phyloP scores from a whole-genome alignment of 2,888 invertebrate species.

The Diplazon laetatorius region DNA sequence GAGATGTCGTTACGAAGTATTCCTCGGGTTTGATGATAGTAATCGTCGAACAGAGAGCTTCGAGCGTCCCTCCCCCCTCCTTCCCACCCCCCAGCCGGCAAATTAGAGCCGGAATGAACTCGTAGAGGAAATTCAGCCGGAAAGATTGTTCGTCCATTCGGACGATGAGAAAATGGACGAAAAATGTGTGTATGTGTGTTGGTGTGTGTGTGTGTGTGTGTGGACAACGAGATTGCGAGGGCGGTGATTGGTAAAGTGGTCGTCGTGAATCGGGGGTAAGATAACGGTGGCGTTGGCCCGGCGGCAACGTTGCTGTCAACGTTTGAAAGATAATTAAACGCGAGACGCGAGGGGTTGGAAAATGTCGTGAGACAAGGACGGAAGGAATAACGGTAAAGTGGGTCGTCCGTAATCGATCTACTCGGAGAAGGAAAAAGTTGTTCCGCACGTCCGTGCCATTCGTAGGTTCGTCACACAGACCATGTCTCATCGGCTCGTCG shows the following conservation, averaged over 20 bases:
- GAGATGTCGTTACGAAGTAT: too few species aligned
- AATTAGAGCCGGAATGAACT: not conserved
- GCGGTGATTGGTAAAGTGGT: constrained; percentile 6
- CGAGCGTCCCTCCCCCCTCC: too few species aligned
- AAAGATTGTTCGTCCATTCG: constrained; percentile 9
- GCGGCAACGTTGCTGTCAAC: constrained; percentile 49
- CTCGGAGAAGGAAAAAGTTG: constrained; percentile 43
- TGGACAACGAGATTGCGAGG: constrained; percentile 1
- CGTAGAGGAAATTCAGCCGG: not conserved
- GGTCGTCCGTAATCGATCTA: constrained; percentile 63
- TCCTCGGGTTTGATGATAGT: too few species aligned
- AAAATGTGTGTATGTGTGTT: not conserved
- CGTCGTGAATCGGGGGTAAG: constrained; percentile 18
- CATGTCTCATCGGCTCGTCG: constrained; percentile 47
- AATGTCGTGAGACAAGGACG: constrained; percentile 24
- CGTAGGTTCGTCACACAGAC: constrained; percentile 50
- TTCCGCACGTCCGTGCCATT: constrained; percentile 53
- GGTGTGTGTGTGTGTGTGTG: not conserved
- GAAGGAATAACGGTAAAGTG: constrained; percentile 55
- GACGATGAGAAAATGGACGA: not conserved
- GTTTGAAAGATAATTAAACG: constrained; percentile 59
- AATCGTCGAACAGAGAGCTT: too few species aligned
- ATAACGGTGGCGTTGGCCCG: constrained; percentile 1
- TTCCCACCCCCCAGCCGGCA: not conserved
- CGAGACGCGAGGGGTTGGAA: constrained; percentile 32